These are phyloP conservation scores for Oikopleura vanhoeffeni DNA, from an alignment of 23 tunicate species.

Conservation along the genomic window DNA sequence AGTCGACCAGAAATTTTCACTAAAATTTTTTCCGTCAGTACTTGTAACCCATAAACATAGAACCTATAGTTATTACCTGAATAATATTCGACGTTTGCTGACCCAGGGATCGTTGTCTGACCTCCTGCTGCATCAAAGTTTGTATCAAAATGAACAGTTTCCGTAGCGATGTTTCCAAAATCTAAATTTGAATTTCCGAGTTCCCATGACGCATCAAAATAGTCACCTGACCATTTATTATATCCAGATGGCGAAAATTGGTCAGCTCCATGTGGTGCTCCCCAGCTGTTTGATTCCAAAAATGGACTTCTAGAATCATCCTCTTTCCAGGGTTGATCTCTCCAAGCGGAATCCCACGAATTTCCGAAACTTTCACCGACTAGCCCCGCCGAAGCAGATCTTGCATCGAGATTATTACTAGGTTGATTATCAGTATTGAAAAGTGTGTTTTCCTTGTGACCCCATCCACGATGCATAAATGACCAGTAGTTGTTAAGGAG, in stretches of 20 bases:
- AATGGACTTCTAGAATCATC: background rate
- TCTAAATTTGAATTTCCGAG: background rate
- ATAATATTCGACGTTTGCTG: background rate
- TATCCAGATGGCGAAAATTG: background rate
- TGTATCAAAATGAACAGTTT: background rate
- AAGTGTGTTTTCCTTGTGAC: background rate
- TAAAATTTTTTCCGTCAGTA: no score
- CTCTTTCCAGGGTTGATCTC: background rate
- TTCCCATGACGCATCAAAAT: slow-evolving; percentile 10
- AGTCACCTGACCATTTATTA: background rate
- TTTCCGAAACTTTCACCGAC: background rate
- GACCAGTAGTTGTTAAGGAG: background rate
- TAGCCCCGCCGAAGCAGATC: no score
- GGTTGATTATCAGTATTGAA: background rate
- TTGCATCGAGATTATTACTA: background rate
- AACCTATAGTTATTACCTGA: no score
- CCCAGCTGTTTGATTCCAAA: background rate
- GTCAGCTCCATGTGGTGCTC: background rate
- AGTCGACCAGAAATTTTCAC: no score
- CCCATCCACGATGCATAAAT: background rate
- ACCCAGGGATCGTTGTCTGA: background rate
- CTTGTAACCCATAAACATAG: no score
- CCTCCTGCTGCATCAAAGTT: background rate
- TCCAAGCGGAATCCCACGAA: background rate
- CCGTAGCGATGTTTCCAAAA: background rate